Evolutionary conservation across 2,888 invertebrate species (phyloP), one percentile per base, ranked within the genome.

Genomic region (Drosophila neoperkinsi): DNA sequence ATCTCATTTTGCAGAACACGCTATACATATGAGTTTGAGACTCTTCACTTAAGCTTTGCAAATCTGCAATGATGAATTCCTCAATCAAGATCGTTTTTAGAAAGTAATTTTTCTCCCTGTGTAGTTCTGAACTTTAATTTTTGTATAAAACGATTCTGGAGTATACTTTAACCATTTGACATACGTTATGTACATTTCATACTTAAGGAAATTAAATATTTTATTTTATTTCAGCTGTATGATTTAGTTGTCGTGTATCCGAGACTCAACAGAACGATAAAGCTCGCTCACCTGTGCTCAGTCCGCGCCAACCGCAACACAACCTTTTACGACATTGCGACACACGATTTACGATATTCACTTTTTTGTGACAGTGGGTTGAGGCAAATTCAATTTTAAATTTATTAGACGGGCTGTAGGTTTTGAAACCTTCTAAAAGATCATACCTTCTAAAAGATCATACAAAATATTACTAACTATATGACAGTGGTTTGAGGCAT

Each of bases 311-410:
- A 28, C 67, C n/a, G 7, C 60, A 38, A 21, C 43, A 50, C 46
- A 58, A 36, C 59, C 41, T 38, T 64, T 62, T 57, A 78, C 79
- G 79, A 74, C 69, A 38, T 62, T 59, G 34, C 38, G 46, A 21
- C 6, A 49, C 62, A 77, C 63, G 50, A 58, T 21, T 38, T 69
- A 59, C 69, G 69, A 70, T 59, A 69, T 53, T 30, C 6, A 6
- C 38, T n/a, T 38, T n/a, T 13, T 7, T 6, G 21, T 18, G 1
- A 70, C 59, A 70, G 70, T 70, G 70, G 58, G 9, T 7, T 13
- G 1, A 21, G 2, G 36, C 28, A 36, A 25, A 21, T 4, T 0
- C 21, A 57, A n/a, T 30, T 31, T 21, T 10, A 4, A 11, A 41
- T 21, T 4, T 18, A 10, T 18, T 10, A 21, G 0, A 21, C 46